Conservation (phyloP, 2,797 vertebrate species). For the Sarcophilus harrisii region DNA sequence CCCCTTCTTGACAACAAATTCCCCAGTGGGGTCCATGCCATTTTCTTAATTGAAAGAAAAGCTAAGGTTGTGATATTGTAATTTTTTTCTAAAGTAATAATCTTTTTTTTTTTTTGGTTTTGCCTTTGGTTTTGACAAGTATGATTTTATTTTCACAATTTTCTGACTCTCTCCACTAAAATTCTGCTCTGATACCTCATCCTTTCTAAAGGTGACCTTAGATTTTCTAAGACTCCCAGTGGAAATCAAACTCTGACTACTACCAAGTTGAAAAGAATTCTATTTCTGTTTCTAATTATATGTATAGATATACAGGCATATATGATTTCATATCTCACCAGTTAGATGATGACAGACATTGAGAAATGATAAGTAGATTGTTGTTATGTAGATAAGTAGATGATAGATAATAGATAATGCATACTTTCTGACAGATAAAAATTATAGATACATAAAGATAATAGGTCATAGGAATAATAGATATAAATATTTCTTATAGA, state of each 20-base stretch:
- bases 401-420: neutral
- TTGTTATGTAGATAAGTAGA: neutral
- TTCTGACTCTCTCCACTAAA: neutral
- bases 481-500: neutral
- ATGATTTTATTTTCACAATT: neutral
- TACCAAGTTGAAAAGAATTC: neutral
- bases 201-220: neutral
- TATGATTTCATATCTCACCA: neutral
- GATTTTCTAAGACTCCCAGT: neutral
- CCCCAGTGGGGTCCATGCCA: neutral
- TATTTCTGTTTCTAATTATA: neutral
- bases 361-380: neutral
- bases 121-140: neutral
- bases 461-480: neutral
- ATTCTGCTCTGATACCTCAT: neutral
- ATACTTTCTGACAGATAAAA: neutral
- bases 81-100: neutral
- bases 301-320: no score
- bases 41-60: neutral
- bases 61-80: accelerated
- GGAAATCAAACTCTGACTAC: neutral
- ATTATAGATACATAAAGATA: neutral
- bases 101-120: neutral
- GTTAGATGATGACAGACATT: neutral
- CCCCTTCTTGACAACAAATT: neutral